Conservation (phyloP, 1,140 invertebrate species). For the Drosophila gunungcola region DNA sequence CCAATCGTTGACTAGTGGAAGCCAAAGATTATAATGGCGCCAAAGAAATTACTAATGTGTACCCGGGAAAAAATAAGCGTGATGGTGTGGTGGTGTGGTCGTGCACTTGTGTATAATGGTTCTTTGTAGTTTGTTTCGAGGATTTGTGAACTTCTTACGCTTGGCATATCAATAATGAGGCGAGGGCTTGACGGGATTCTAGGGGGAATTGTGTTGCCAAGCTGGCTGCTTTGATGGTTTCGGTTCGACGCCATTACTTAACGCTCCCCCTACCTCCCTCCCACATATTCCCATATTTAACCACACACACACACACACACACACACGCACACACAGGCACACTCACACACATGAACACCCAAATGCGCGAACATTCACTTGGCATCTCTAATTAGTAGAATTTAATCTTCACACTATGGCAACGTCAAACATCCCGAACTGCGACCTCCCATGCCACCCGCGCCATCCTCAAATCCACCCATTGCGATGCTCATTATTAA, state of each 20-base stretch:
- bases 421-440: constrained; percentile 65
- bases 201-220: constrained; percentile 45
- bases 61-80: not conserved
- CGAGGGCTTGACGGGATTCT: constrained; percentile 22
- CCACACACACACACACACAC: constrained; percentile 10
- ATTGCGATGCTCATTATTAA: constrained; percentile 76
- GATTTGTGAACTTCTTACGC: constrained; percentile 69
- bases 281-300: constrained; percentile 13
- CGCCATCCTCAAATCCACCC: constrained; percentile 26
- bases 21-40: constrained; percentile 44
- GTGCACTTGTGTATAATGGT: constrained; percentile 30
- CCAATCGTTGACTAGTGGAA: constrained; percentile 12
- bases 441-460: constrained; percentile 12
- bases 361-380: constrained; percentile 80
- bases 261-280: not conserved
- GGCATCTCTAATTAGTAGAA: constrained; percentile 83
- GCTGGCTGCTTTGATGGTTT: constrained; percentile 47
- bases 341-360: constrained; percentile 17
- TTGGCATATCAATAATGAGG: constrained; percentile 64
- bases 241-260: constrained; percentile 77
- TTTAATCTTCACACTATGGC: constrained; percentile 83
- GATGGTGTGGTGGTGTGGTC: not conserved
- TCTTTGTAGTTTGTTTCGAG: constrained; percentile 56
- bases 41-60: constrained; percentile 40
- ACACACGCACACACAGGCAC: constrained; percentile 1